Conservation (phyloP, 2,113 vertebrate genomes). For the Dasyornis broadbenti region DNA sequence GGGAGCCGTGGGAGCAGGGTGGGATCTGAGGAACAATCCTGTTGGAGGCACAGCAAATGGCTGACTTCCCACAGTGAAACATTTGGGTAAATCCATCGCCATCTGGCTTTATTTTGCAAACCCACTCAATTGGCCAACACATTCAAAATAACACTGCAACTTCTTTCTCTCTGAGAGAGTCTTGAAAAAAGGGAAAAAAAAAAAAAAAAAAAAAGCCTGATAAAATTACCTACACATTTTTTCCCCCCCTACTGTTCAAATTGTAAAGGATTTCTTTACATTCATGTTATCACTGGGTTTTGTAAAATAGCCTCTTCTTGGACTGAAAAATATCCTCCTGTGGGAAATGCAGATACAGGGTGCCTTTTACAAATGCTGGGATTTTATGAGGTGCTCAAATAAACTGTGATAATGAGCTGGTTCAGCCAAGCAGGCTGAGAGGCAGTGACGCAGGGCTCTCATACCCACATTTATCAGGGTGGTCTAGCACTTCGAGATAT, state of each 20-base stretch:
- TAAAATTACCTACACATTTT: neutral
- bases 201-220: neutral
- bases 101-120: conserved; percentile 52
- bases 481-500: neutral
- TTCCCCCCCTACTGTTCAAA: neutral
- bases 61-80: neutral
- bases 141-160: neutral
- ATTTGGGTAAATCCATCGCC: conserved; percentile 31
- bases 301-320: neutral
- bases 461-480: neutral
- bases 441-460: neutral
- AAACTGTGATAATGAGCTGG: neutral
- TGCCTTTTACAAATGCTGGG: neutral
- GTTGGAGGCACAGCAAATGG: neutral
- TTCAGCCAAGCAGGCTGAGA: neutral
- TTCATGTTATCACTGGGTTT: neutral
- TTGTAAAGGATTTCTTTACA: neutral
- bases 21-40: neutral
- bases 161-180: neutral
- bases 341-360: neutral
- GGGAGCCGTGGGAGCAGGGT: neutral
- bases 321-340: neutral
- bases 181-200: no score
- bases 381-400: neutral
- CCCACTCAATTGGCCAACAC: conserved; percentile 25